Evolutionary conservation across 1,140 invertebrate species (phyloP).

Genomic region (Drosophila willistoni): DNA sequence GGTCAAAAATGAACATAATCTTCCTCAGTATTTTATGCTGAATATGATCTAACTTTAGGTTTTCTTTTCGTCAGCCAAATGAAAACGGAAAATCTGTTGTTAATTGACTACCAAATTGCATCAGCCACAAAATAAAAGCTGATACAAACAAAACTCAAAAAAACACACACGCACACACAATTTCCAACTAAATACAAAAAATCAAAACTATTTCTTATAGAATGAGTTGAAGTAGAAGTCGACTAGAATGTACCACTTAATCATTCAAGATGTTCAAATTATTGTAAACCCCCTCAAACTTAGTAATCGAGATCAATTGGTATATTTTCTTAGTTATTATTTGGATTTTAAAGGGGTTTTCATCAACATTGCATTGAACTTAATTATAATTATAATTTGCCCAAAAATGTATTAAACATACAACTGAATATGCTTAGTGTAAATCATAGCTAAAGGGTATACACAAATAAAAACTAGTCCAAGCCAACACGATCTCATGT

Average conservation of each 20-base stretch:
- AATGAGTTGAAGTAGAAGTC: neutral
- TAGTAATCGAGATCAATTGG: neutral
- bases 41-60: neutral
- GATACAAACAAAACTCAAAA: neutral
- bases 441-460: neutral
- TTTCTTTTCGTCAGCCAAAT: constrained; percentile 8
- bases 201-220: neutral
- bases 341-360: too few relatives aligned
- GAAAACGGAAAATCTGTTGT: constrained; percentile 6
- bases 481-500: neutral
- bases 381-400: neutral
- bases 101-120: constrained; percentile 4
- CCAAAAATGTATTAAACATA: neutral
- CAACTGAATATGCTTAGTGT: neutral
- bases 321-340: neutral
- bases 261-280: too few relatives aligned
- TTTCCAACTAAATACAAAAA: too few relatives aligned
- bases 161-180: neutral
- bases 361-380: too few relatives aligned
- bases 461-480: neutral
- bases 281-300: too few relatives aligned
- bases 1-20: neutral
- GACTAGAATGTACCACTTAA: neutral
- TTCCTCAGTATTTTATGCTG: neutral
- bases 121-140: constrained; percentile 9